Percentiles rank a stretch among this genome's conserved stretches.
These are phyloP conservation scores for Narcine bancroftii DNA, from an alignment of 2,113 vertebrate species.

Conservation along the genomic window DNA sequence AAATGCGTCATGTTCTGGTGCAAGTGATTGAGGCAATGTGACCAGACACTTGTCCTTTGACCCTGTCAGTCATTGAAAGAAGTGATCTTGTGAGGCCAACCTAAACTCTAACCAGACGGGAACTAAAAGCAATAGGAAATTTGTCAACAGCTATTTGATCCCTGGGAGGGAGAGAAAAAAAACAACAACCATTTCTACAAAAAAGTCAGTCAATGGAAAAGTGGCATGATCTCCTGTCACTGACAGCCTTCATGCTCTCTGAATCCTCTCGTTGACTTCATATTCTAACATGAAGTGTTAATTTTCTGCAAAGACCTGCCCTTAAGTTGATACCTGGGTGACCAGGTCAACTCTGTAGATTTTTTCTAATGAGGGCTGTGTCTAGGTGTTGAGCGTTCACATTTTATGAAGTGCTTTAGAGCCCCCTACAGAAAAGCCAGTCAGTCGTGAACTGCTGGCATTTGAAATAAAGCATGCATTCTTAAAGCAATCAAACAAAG, in stretches of 20 bases:
- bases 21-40: not conserved
- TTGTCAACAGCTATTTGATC: constrained; percentile 29
- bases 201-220: constrained; percentile 13
- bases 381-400: constrained; percentile 24
- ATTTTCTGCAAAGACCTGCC: constrained; percentile 30
- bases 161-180: not conserved
- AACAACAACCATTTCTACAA: not conserved
- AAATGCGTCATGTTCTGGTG: not conserved
- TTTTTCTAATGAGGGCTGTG: constrained; percentile 27
- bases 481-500: constrained; percentile 26
- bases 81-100: constrained; percentile 29
- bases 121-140: constrained; percentile 32
- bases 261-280: not conserved
- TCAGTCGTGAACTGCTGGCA: not conserved
- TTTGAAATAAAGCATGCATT: constrained; percentile 16
- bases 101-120: constrained; percentile 35
- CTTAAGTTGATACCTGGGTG: constrained; percentile 8
- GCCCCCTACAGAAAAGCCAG: constrained; percentile 32
- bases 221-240: constrained; percentile 26
- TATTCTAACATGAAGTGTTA: constrained; percentile 26
- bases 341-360: constrained; percentile 12
- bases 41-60: constrained; percentile 24
- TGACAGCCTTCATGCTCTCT: not conserved
- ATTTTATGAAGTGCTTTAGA: constrained; percentile 32
- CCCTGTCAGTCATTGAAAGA: constrained; percentile 26